Base-by-base conservation (phyloP, 2,888 invertebrate species). In the Notocelia uddmanniana region DNA sequence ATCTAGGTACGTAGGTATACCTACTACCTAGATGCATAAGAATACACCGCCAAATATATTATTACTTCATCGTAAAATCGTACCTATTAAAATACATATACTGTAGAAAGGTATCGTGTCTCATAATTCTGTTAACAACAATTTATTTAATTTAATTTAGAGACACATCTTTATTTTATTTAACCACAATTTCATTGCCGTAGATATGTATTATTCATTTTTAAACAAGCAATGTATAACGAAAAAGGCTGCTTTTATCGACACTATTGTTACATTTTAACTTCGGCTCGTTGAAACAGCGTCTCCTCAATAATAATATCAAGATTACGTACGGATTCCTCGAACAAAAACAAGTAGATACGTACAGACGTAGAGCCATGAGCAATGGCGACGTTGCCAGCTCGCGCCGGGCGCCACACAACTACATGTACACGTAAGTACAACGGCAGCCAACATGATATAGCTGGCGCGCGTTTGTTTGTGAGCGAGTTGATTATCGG, bases 341-440 rank as follows among this genome's bases (percentile, higher is more conserved):
- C 75, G 78, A 78, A 78, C 73, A 75, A 78, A 71, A 78, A 78
- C 77, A 75, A 68, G 75, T 74, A 70, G 73, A 74, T 76, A 75
- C 68, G 77, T 75, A 73, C 74, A 73, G 74, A 77, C 75, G 75
- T 75, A 78, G 21, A 72, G 62, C 67, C 78, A 77, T 76, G 76
- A 81, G 81, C 83, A 81, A 80, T 75, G 83, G 83, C 84, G 86
- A 81, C 86, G 86, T 86, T 85, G 85, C 84, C 85, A 85, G 81
- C 78, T 81, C 80, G 77, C 78, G 78, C 76, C 80, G 83, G 83
- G 85, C 87, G 86, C 85, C 85, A 81, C 82, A 81, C 83, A 85
- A 83, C 81, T 83, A 81, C 73, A 63, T 58, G 52, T 69, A n/a
- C n/a, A n/a, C n/a, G n/a, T n/a, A n/a, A n/a, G n/a, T n/a, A 69